Base-by-base conservation (phyloP, 2,797 vertebrate species). In the Prunella strophiata region DNA sequence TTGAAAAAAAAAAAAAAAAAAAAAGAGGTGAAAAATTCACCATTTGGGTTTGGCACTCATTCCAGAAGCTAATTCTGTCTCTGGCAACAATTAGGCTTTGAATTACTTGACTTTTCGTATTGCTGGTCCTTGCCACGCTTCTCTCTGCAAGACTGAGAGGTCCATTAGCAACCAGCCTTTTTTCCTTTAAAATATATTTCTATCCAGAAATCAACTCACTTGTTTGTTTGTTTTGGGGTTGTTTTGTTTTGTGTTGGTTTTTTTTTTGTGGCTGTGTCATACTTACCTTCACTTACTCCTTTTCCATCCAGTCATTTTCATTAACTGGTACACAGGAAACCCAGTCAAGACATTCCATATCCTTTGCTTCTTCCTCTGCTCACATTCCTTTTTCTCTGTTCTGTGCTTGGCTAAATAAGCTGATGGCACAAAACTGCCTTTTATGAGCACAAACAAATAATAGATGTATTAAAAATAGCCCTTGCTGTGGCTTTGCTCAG, bases 391-490 rank as follows among this genome's bases (percentile, higher is more conserved):
- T 67, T 75, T 72, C 47, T 63, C 43, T 10, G 7, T 63, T 79
- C 48, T 13, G 14, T 70, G 34, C 84, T 66, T 43, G 20, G 45
- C 70, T 91, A 48, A 80, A 88, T 78, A 72, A 95, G 77, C 88
- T 86, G 88, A 91, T 78, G 77, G 70, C 85, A 88, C 79, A 86
- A 76, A 88, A n/a, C 58, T 62, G 61, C 62, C 88, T 90, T 93
- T 92, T 78, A 84, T 72, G 54, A 90, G 90, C 82, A 81, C 63
- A 92, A 81, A 88, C 88, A 92, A 95, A 89, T 81, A 89, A 88
- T 8, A 85, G 73, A 48, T 76, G 84, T 61, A 73, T 94, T 96
- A 94, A 96, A 95, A 95, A 94, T 92, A 95, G 95, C 75, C 25
- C 0, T 83, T 30, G 67, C 73, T 52, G 78, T 87, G 83, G 76